These are phyloP conservation scores for Gadopsis bispinosus DNA, from an alignment of 2,797 vertebrate genomes.

Conservation along the genomic window DNA sequence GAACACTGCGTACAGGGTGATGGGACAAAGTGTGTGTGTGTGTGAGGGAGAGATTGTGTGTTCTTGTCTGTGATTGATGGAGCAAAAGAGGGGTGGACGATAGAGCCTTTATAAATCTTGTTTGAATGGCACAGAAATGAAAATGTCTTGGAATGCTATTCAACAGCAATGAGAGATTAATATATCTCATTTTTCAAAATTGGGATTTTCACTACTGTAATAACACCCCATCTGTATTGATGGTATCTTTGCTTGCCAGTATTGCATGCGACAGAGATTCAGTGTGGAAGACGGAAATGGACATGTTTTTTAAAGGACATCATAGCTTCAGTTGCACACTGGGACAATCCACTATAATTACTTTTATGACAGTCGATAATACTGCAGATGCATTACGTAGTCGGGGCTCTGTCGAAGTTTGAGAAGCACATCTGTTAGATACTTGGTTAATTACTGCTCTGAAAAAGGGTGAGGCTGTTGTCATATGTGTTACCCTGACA, in stretches of 20 bases:
- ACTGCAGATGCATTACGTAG: constrained; percentile 30
- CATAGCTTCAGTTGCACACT: constrained; percentile 49
- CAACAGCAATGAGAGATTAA: constrained; percentile 52
- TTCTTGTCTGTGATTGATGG: constrained; percentile 43
- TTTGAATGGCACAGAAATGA: constrained; percentile 44
- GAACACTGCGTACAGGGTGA: constrained; percentile 42
- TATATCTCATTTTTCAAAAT: constrained; percentile 45
- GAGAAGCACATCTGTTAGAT: constrained; percentile 44
- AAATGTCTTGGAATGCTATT: constrained; percentile 45
- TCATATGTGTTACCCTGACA: constrained; percentile 41
- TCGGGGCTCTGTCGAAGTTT: constrained; percentile 31
- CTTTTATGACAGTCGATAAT: constrained; percentile 33
- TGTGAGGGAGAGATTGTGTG: constrained; percentile 23
- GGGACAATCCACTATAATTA: constrained; percentile 56
- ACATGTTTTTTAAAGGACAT: constrained; percentile 30
- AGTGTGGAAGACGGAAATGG: constrained; percentile 20
- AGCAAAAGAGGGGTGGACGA: constrained; percentile 19
- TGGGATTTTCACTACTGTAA: constrained; percentile 49
- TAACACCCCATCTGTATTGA: constrained; percentile 43
- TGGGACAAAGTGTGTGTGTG: constrained; percentile 28
- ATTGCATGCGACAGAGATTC: constrained; percentile 36
- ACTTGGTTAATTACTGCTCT: constrained; percentile 36
- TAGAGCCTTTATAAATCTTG: constrained; percentile 43
- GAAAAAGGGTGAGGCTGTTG: constrained; percentile 26
- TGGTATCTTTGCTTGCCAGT: constrained; percentile 40